Evolutionary conservation across 2,113 vertebrate genomes (phyloP).

Genomic region (Dunckerocampus dactyliophorus): DNA sequence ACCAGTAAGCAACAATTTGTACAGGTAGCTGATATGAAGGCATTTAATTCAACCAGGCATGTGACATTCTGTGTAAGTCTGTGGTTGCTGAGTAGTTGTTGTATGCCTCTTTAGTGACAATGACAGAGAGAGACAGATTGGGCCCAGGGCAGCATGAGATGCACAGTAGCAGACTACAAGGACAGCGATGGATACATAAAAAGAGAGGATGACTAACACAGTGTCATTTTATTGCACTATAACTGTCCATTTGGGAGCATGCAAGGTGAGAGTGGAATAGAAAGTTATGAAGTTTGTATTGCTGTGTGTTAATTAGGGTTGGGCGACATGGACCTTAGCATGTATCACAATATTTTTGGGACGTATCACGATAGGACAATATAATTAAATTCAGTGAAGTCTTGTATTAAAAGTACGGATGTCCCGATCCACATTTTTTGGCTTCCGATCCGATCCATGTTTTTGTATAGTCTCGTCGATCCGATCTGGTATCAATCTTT

Average conservation of each 20-base stretch:
- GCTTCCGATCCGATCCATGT: too few relatives aligned
- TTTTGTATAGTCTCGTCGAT: too few relatives aligned
- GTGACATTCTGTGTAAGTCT: neutral
- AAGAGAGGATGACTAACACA: slow-evolving; percentile 6
- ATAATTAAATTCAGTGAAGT: too few relatives aligned
- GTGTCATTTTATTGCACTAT: neutral
- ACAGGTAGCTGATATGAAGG: neutral
- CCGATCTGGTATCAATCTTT: too few relatives aligned
- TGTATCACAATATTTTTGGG: too few relatives aligned
- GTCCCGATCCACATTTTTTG: too few relatives aligned
- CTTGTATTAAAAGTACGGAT: too few relatives aligned
- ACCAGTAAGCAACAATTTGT: neutral
- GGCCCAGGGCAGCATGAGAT: slow-evolving; percentile 35
- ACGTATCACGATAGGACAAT: too few relatives aligned
- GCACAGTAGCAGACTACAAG: slow-evolving; percentile 10
- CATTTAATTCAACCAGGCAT: neutral
- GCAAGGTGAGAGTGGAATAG: neutral
- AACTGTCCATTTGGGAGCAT: neutral
- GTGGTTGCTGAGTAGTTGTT: neutral
- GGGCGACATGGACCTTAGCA: too few relatives aligned
- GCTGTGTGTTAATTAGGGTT: too few relatives aligned
- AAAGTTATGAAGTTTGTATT: slow-evolving; percentile 5
- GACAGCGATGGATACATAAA: neutral
- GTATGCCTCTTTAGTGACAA: slow-evolving; percentile 38
- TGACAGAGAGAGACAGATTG: slow-evolving; percentile 40